A percentile compares a stretch with the other conserved stretches of the same genome.
Evolutionary conservation across 2,113 vertebrate genomes (phyloP).

Genomic region (Scalopus aquaticus): DNA sequence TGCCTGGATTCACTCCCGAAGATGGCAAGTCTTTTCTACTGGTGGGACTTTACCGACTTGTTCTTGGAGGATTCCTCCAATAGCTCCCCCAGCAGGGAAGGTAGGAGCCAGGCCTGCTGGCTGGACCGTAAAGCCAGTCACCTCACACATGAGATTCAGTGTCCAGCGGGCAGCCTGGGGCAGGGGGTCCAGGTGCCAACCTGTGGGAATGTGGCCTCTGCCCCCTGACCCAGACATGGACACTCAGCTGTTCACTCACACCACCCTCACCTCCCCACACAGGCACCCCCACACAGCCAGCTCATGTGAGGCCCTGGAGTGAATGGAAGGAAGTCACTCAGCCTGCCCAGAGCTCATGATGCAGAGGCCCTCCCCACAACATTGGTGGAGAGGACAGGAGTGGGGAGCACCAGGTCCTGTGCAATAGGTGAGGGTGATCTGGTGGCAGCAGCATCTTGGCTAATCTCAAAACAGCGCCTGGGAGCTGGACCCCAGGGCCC

Average conservation of each 20-base stretch:
- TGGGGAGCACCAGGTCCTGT: rapidly evolving
- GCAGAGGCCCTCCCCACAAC: not conserved
- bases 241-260: not conserved
- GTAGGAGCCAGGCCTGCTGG: not conserved
- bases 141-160: not conserved
- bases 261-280: not conserved
- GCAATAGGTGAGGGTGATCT: not conserved
- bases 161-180: not conserved
- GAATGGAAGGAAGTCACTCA: not conserved
- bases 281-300: not conserved
- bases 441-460: not conserved
- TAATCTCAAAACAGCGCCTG: not conserved
- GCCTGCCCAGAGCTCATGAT: not conserved
- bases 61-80: not conserved
- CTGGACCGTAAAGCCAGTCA: too few relatives aligned
- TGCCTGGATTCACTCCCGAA: not conserved
- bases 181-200: rapidly evolving
- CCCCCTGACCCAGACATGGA: not conserved
- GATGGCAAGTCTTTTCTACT: not conserved
- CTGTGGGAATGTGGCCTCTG: too few relatives aligned
- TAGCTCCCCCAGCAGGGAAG: not conserved
- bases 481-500: not conserved
- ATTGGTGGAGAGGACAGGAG: not conserved
- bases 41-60: not conserved
- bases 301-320: not conserved